Evolutionary conservation across 2,888 invertebrate species (phyloP), one percentile per base, ranked within the genome.

Genomic region (Euspilapteryx auroguttella): DNA sequence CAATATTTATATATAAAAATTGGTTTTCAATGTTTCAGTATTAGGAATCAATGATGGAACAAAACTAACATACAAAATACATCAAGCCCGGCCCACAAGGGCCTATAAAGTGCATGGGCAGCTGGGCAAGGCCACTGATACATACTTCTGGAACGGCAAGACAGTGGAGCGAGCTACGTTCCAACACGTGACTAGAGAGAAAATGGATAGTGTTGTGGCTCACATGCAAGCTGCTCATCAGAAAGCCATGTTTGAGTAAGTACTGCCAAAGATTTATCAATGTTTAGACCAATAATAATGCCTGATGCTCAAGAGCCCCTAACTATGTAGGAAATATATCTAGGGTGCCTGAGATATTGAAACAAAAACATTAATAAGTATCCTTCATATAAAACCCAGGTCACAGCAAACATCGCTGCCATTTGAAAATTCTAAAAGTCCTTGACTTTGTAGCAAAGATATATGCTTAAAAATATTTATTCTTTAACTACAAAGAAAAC

Each of bases 191-290:
- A 83, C 76, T 4, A 69, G 81, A 29, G 73, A 75, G 21, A 80
- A 82, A 36, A 57, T 97, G 4, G 92, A 93, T 40, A 79, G 77
- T 33, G 55, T 94, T 11, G 78, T 94, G 12, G 81, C 90, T 2
- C 78, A 87, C 2, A 82, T 92, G 61, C 93, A 96, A 59, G 85
- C 92, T 1, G 81, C 87, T 4, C 92, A 94, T 61, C 94, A 94
- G 53, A 83, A 80, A 37, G 82, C 87, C 49, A 90, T 94, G 87
- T 93, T 85, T 55, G 81, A 89, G 88, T 90, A 69, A 71, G 86
- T 78, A 14, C 12, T 12, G 7, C n/a, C 7, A 20, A 2, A 22
- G n/a, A 11, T 22, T 11, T 22, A 10, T 22, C 22, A 22, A 22
- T 22, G 22, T 11, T 11, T 22, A 22, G 11, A 22, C n/a, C 22